phyloP scores from a whole-genome alignment of 2,113 vertebrate genomes.

The Platysteira castanea region DNA sequence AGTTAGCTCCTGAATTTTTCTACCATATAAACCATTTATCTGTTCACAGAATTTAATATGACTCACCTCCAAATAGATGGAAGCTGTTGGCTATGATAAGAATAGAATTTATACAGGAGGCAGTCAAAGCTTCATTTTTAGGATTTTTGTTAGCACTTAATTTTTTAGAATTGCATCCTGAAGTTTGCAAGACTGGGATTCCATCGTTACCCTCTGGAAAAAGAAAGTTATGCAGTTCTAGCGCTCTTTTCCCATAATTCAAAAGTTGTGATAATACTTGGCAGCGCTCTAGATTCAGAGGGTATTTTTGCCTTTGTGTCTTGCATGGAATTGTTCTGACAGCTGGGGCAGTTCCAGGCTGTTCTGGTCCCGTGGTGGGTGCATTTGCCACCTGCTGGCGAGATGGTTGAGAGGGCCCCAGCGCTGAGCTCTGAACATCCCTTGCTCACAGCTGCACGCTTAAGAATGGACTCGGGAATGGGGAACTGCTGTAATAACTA shows the following conservation, averaged over 20 bases:
- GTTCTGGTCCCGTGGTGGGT: slow-evolving; percentile 1
- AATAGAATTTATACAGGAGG: not conserved
- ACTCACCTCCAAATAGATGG: not conserved
- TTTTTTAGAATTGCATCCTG: not conserved
- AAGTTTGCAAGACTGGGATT: not conserved
- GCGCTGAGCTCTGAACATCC: not conserved
- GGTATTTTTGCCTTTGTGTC: not conserved
- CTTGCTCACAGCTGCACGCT: not conserved
- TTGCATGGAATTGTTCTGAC: not conserved
- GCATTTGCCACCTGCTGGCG: slow-evolving; percentile 53
- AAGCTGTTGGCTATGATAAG: not conserved
- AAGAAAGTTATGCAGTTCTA: not conserved
- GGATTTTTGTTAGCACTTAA: not conserved
- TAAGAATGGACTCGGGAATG: not conserved
- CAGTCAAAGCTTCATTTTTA: not conserved
- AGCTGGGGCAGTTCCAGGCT: slow-evolving; percentile 14
- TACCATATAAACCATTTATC: not conserved
- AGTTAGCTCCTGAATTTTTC: not conserved
- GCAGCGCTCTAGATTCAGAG: not conserved
- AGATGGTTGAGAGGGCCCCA: not conserved
- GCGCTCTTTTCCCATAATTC: not conserved
- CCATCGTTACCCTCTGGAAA: not conserved
- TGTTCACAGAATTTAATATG: not conserved
- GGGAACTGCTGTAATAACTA: not conserved
- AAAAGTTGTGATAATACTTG: not conserved